Conservation (phyloP, 2,797 vertebrate species). For the Knipowitschia caucasica region DNA sequence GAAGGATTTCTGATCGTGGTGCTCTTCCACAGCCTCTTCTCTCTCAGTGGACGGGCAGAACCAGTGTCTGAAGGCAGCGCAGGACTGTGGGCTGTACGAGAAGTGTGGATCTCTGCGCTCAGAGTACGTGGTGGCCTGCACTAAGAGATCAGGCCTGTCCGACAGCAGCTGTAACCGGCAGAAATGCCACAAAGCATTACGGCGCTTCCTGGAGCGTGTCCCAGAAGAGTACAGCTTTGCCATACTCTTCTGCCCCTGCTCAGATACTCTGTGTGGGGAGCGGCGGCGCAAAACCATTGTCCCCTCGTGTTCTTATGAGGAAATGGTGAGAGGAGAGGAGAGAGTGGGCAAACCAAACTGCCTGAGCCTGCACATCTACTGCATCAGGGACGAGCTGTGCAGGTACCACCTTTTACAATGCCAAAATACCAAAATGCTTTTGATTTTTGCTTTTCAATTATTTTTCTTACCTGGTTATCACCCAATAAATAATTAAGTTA, state of each 20-base stretch:
- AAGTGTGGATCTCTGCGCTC: slow-evolving; percentile 89
- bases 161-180: slow-evolving; percentile 83
- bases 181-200: slow-evolving; percentile 85
- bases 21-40: slow-evolving; percentile 62
- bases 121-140: slow-evolving; percentile 87
- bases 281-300: slow-evolving; percentile 92
- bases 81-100: slow-evolving; percentile 84
- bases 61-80: slow-evolving; percentile 88
- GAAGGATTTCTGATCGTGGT: neutral
- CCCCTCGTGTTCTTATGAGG: slow-evolving; percentile 86
- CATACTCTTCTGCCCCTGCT: slow-evolving; percentile 90
- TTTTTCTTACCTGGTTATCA: no score
- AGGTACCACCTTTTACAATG: slow-evolving; percentile 68
- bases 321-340: slow-evolving; percentile 69
- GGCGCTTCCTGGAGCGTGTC: slow-evolving; percentile 89
- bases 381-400: slow-evolving; percentile 85
- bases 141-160: slow-evolving; percentile 62
- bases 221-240: slow-evolving; percentile 86
- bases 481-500: no score
- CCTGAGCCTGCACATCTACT: slow-evolving; percentile 82
- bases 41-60: slow-evolving; percentile 77
- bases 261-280: slow-evolving; percentile 85
- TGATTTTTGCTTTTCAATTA: neutral
- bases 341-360: slow-evolving; percentile 82
- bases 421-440: neutral